Conservation (phyloP, 2,113 vertebrate species). For the Myotis yumanensis region DNA sequence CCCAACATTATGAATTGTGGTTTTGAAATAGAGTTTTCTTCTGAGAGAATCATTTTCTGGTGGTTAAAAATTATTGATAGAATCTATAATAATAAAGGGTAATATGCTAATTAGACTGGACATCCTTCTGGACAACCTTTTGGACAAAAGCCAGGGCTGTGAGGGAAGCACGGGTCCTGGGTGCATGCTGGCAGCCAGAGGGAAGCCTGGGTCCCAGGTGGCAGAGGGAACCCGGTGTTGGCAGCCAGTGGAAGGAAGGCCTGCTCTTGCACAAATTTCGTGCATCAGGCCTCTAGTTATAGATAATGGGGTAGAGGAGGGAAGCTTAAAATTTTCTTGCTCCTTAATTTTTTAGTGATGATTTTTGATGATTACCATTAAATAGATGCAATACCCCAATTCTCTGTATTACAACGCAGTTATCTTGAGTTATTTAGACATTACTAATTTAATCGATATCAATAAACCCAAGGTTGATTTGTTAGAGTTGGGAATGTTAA, state of each 20-base stretch:
- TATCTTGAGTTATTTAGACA: neutral
- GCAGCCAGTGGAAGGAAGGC: too few species aligned
- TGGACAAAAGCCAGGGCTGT: too few species aligned
- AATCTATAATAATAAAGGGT: neutral
- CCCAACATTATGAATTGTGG: neutral
- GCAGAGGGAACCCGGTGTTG: too few species aligned
- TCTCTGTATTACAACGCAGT: neutral
- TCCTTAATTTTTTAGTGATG: neutral
- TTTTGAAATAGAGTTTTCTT: constrained; percentile 14
- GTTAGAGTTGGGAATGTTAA: constrained; percentile 28
- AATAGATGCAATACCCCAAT: neutral
- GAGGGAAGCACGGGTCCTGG: too few species aligned
- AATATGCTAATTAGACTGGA: too few species aligned
- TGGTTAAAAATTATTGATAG: constrained; percentile 35
- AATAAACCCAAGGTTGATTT: neutral
- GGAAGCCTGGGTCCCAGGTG: too few species aligned
- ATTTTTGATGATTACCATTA: neutral
- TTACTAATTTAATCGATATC: neutral
- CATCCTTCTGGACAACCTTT: too few species aligned
- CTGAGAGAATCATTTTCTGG: constrained; percentile 24
- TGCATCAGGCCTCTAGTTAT: neutral
- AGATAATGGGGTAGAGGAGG: neutral
- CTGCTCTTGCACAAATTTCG: too few species aligned
- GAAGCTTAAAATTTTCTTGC: constrained; percentile 9
- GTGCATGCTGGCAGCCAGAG: too few species aligned